phyloP scores from a whole-genome alignment of 2,113 vertebrate species.

The Cichladusa arquata region DNA sequence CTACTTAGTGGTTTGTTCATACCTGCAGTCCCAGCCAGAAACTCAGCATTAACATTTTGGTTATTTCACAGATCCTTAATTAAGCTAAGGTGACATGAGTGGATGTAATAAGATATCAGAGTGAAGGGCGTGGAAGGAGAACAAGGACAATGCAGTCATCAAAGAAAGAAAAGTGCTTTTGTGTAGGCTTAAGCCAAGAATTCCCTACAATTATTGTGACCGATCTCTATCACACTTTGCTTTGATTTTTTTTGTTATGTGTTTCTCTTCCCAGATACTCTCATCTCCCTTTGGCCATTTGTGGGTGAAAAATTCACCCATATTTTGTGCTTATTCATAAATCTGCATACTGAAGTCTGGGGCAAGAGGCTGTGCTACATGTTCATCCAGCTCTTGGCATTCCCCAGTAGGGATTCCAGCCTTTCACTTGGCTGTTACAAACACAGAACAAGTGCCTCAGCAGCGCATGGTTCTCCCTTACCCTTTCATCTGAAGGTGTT shows the following conservation, averaged over 20 bases:
- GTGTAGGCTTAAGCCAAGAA: background rate
- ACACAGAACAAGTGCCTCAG: background rate
- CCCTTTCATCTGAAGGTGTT: background rate
- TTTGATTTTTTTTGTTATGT: background rate
- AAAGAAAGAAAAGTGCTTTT: background rate
- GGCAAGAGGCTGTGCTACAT: background rate
- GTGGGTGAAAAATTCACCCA: background rate
- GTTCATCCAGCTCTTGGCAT: background rate
- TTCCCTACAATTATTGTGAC: background rate
- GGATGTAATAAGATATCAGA: background rate
- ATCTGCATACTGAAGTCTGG: background rate
- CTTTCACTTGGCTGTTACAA: background rate
- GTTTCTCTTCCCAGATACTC: background rate
- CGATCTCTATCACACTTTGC: background rate
- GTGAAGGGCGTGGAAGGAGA: background rate
- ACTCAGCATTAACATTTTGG: background rate
- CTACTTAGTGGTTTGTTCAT: background rate
- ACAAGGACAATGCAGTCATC: background rate
- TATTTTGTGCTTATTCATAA: background rate
- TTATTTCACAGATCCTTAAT: background rate
- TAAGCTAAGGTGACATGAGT: background rate
- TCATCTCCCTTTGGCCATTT: background rate
- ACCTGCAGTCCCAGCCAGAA: background rate
- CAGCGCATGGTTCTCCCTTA: background rate
- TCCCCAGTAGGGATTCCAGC: background rate